Percentiles rank a stretch among this genome's conserved stretches.
Evolutionary conservation across 2,113 vertebrate species (phyloP).

Genomic region (Serilophus lunatus): DNA sequence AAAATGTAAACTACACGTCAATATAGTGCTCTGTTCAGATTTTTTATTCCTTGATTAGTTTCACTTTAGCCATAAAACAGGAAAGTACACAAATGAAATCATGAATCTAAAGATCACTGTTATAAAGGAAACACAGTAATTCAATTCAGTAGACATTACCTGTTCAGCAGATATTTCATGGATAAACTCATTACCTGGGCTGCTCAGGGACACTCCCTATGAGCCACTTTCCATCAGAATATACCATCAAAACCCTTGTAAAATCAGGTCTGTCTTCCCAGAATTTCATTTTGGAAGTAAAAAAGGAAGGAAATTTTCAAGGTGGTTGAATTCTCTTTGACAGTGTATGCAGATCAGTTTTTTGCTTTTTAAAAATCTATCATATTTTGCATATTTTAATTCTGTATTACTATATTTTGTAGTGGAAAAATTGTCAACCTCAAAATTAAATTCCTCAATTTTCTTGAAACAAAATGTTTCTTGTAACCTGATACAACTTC

Average conservation of each 20-base stretch:
- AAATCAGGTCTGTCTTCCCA: not conserved
- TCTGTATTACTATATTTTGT: not conserved
- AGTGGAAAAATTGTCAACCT: not conserved
- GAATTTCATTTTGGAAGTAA: not conserved
- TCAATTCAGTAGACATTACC: constrained; percentile 52
- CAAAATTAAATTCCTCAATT: not conserved
- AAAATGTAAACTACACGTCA: constrained; percentile 26
- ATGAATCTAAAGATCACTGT: constrained; percentile 57
- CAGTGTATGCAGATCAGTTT: not conserved
- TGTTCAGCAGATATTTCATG: constrained; percentile 34
- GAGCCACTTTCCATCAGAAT: constrained; percentile 5
- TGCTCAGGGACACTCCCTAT: not conserved
- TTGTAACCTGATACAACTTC: not conserved
- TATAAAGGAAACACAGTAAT: constrained; percentile 53
- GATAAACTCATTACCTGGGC: constrained; percentile 28
- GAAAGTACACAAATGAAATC: constrained; percentile 56
- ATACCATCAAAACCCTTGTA: not conserved
- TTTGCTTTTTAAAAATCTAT: no score
- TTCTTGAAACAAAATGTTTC: not conserved
- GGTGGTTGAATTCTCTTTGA: not conserved
- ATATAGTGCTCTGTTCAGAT: not conserved
- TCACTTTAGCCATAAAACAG: constrained; percentile 56
- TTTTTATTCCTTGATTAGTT: constrained; percentile 56
- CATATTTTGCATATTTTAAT: not conserved
- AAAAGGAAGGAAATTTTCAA: not conserved